These are phyloP conservation scores for Troilus luridus DNA, from an alignment of 2,888 invertebrate genomes.

Conservation along the genomic window DNA sequence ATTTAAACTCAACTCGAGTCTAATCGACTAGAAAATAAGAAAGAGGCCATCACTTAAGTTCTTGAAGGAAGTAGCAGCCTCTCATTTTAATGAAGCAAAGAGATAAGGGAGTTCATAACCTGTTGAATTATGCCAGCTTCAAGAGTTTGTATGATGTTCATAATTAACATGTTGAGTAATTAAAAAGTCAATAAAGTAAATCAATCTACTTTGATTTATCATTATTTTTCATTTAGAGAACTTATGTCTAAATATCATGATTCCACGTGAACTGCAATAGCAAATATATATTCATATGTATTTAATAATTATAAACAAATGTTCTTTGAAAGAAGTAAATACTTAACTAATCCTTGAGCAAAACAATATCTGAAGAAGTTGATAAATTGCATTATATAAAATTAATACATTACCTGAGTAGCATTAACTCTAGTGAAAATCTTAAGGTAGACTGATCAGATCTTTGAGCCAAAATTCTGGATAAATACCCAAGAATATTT, in stretches of 20 bases:
- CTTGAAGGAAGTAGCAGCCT: neutral
- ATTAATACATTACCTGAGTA: neutral
- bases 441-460: neutral
- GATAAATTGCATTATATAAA: neutral
- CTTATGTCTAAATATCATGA: no score
- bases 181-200: no score
- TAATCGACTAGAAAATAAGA: neutral
- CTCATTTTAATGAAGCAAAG: neutral
- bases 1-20: neutral
- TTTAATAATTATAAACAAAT: no score
- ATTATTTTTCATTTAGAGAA: no score
- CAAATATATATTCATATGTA: no score
- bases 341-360: neutral
- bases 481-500: neutral
- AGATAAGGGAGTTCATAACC: neutral
- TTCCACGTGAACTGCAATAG: no score
- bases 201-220: no score
- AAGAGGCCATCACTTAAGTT: neutral
- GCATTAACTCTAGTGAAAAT: neutral
- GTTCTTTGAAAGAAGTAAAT: neutral
- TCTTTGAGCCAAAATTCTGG: neutral
- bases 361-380: neutral
- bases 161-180: no score
- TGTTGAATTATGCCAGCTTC: neutral
- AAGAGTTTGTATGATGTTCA: neutral